phyloP scores from a whole-genome alignment of 2,113 vertebrate genomes.

The Naja naja region DNA sequence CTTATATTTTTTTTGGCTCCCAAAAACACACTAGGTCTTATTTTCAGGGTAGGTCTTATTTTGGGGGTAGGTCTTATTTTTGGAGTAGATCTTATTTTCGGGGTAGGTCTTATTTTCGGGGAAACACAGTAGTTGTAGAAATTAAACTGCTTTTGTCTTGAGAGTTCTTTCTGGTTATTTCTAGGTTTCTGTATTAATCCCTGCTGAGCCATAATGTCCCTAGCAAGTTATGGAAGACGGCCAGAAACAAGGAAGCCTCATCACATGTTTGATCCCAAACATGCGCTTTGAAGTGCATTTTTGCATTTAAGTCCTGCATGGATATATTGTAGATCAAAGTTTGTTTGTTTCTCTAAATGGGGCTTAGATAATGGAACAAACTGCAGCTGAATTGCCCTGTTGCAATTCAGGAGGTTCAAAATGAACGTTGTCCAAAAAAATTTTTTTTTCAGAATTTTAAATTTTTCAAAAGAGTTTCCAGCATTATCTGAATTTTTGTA shows the following conservation, averaged over 20 bases:
- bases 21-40: too few relatives aligned
- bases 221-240: background rate
- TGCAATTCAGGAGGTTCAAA: background rate
- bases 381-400: background rate
- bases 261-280: background rate
- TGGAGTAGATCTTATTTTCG: too few relatives aligned
- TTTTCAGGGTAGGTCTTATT: too few relatives aligned
- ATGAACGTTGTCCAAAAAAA: background rate
- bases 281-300: background rate
- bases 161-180: background rate
- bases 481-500: background rate
- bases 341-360: background rate
- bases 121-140: too few relatives aligned
- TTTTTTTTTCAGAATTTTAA: background rate
- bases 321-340: background rate
- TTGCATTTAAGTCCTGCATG: background rate
- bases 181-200: background rate
- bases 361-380: background rate
- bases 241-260: background rate
- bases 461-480: background rate
- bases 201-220: background rate
- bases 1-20: too few relatives aligned
- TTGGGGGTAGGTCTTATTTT: too few relatives aligned
- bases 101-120: too few relatives aligned
- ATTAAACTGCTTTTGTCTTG: background rate